These are phyloP conservation scores for Rhinopomastus cyanomelas DNA, from an alignment of 2,113 vertebrate genomes.

Conservation along the genomic window DNA sequence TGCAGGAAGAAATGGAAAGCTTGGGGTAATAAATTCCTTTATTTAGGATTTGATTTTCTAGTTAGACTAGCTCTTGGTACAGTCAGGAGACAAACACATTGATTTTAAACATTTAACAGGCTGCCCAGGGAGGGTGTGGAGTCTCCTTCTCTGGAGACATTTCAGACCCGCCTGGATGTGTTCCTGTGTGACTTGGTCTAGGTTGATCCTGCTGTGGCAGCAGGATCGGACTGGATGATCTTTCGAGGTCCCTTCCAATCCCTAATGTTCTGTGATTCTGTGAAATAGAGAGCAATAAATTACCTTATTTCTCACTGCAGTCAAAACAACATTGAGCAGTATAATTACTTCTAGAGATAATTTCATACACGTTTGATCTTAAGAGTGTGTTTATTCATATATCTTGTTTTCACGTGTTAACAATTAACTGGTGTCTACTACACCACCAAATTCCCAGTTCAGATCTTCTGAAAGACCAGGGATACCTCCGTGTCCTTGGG, in stretches of 20 bases:
- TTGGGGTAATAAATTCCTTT: constrained; percentile 26
- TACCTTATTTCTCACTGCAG: rapidly evolving
- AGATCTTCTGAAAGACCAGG: not conserved
- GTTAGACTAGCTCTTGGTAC: not conserved
- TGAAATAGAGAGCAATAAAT: not conserved
- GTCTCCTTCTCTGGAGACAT: too few species aligned
- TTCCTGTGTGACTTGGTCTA: too few species aligned
- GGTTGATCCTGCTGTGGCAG: too few species aligned
- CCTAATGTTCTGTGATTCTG: too few species aligned
- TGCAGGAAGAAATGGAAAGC: constrained; percentile 33
- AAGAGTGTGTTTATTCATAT: not conserved
- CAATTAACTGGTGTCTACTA: not conserved
- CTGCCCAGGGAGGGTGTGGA: too few species aligned
- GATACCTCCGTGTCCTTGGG: not conserved
- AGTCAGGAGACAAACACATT: not conserved
- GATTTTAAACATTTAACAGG: not conserved
- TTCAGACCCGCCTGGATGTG: too few species aligned
- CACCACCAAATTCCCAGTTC: not conserved
- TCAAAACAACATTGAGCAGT: not conserved
- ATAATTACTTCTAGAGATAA: not conserved
- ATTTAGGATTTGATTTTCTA: not conserved
- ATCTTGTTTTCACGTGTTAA: not conserved
- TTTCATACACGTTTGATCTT: not conserved
- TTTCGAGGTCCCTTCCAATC: too few species aligned
- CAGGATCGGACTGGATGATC: too few species aligned